A percentile compares a stretch with the other conserved stretches of the same genome.
phyloP scores from a whole-genome alignment of 2,888 invertebrate species.

The Cephalotes varians region DNA sequence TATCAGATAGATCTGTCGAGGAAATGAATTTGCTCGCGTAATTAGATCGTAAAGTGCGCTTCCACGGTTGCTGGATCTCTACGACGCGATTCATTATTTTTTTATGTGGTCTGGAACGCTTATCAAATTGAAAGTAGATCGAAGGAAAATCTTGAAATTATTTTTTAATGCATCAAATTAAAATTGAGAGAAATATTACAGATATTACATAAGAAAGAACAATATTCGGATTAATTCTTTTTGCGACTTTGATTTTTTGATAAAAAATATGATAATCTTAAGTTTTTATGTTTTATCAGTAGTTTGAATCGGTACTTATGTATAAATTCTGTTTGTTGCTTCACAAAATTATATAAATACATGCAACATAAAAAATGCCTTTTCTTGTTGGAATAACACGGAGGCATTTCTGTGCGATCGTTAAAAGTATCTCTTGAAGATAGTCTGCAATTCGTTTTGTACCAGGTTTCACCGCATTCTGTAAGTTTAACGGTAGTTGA shows the following conservation, averaged over 20 bases:
- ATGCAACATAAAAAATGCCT: not conserved
- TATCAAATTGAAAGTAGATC: conserved; percentile 56
- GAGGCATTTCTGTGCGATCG: not conserved
- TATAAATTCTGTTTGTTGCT: not conserved
- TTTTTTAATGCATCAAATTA: not conserved
- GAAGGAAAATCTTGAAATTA: conserved; percentile 14
- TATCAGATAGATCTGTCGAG: conserved; percentile 12
- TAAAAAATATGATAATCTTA: not conserved
- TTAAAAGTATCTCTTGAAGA: not conserved
- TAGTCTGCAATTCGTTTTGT: conserved; percentile 45
- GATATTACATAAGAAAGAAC: not conserved
- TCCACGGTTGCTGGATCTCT: conserved; percentile 53
- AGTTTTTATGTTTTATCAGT: not conserved
- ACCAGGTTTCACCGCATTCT: conserved; percentile 44
- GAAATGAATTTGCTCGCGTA: conserved; percentile 45
- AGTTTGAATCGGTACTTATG: not conserved
- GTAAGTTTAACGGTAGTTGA: conserved; percentile 58
- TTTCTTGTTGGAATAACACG: not conserved
- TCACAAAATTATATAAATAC: not conserved
- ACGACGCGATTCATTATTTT: conserved; percentile 55
- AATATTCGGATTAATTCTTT: not conserved
- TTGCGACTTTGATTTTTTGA: not conserved
- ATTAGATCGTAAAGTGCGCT: conserved; percentile 56
- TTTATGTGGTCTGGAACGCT: conserved; percentile 40
- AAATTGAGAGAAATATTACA: not conserved